Conservation (phyloP, 2,888 invertebrate species). For the Pollenia labialis region DNA sequence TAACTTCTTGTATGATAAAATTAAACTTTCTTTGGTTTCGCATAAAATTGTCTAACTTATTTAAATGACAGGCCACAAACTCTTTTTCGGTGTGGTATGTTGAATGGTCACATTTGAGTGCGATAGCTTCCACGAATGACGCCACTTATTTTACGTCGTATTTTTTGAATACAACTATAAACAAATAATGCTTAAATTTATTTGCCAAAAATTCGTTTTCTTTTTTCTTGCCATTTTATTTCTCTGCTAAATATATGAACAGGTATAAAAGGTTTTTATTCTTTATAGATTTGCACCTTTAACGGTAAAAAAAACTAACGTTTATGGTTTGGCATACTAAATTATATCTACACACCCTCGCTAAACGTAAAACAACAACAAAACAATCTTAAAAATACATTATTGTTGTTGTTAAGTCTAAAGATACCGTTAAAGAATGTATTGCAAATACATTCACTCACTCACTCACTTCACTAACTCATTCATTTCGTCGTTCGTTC, state of each 20-base stretch:
- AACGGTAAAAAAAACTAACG: conserved; percentile 38
- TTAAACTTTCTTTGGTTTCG: conserved; percentile 57
- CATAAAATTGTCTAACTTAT: conserved; percentile 41
- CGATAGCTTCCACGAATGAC: conserved; percentile 41
- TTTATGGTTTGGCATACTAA: conserved; percentile 68
- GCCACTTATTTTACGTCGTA: conserved; percentile 46
- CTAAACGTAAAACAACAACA: conserved; percentile 4
- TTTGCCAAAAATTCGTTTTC: conserved; percentile 51
- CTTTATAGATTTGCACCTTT: conserved; percentile 59
- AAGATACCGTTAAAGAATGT: conserved; percentile 45
- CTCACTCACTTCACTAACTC: neutral
- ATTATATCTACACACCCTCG: conserved; percentile 60
- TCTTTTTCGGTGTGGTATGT: conserved; percentile 41
- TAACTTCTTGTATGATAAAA: conserved; percentile 28
- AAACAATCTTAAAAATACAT: neutral
- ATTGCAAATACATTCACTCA: conserved; percentile 37
- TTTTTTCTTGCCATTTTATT: neutral
- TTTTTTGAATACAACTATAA: conserved; percentile 23
- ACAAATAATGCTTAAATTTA: conserved; percentile 31
- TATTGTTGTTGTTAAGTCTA: neutral
- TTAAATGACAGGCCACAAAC: conserved; percentile 7
- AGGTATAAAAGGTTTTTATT: conserved; percentile 30
- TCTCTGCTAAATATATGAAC: conserved; percentile 8
- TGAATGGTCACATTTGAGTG: neutral
- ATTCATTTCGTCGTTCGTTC: neutral